phyloP scores from a whole-genome alignment of 2,113 vertebrate species.

The Machaerirhynchus nigripectus region DNA sequence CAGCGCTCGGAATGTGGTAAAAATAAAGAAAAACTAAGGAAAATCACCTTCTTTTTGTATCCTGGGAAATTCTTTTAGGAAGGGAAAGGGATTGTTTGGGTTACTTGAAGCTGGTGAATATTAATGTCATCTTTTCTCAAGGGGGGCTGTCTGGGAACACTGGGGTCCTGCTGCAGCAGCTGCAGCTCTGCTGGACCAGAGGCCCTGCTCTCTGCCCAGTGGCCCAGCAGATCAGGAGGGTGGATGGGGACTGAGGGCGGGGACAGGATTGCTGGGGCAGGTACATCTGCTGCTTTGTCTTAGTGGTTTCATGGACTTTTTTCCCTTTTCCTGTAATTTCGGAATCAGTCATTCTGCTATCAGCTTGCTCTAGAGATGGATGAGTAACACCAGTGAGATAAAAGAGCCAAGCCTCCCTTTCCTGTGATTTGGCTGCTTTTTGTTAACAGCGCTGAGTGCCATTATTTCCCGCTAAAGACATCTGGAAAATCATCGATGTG shows the following conservation, averaged over 20 bases:
- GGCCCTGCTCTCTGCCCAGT: neutral
- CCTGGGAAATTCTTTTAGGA: neutral
- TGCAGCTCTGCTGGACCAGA: neutral
- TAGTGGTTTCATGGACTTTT: neutral
- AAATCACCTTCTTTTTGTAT: neutral
- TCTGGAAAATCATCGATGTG: constrained; percentile 26
- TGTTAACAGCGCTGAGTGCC: constrained; percentile 48
- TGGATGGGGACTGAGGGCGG: fast-evolving
- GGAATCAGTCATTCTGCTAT: constrained; percentile 47
- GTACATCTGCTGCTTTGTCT: neutral
- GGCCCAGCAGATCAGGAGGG: neutral
- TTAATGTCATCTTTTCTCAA: neutral
- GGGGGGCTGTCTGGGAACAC: neutral
- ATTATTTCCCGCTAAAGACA: constrained; percentile 43
- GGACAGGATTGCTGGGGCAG: neutral
- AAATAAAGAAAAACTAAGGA: neutral
- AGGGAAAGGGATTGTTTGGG: neutral
- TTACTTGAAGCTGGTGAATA: neutral
- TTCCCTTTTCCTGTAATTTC: constrained; percentile 3
- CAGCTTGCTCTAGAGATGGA: constrained; percentile 39
- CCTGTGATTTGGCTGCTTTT: constrained; percentile 55
- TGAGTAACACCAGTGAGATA: constrained; percentile 57
- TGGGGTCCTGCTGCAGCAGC: neutral
- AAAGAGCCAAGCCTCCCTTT: constrained; percentile 47
- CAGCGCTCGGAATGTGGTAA: neutral